Base-by-base conservation (phyloP, 2,888 invertebrate species). In the Drosophila emarginata region DNA sequence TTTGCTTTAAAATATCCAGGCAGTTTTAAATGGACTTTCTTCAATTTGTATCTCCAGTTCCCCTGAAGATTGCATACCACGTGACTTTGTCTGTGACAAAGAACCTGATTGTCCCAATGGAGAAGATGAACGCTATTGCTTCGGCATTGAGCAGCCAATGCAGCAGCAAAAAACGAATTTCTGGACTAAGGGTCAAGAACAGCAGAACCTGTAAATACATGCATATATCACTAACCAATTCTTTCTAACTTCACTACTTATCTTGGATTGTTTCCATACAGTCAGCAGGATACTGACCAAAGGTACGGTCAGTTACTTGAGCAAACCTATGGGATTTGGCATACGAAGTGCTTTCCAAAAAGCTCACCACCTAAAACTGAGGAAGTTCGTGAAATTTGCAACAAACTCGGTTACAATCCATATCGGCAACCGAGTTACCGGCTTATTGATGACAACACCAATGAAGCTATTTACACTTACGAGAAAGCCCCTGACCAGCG, bases 31-130 rank as follows among this genome's bases (percentile, higher is more conserved):
- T 32, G 1, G 2, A 14, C 2, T 50, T 5, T 9, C 4, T 2
- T 1, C 2, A 1, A 53, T 52, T 32, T 14, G 2, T 50, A 12
- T 0, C 2, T n/a, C 40, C 39, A 91, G 91, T 15, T 85, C 88
- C 9, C 79, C 92, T 21, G 91, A 93, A 6, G 92, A 93, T 60
- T 96, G 96, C 80, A 93, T 97, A 52, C 93, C 96, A 0, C 92
- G 92, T 23, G 96, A 96, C 75, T 94, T 95, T 91, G 94, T 96
- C 0, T 97, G 97, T 87, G 97, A 97, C 87, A 95, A 94, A n/a
- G 90, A 93, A 6, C 80, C 89, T 0, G 96, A 97, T 85, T 97
- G 97, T 89, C 94, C 94, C 0, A 92, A 94, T 66, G 95, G 94
- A 5, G 95, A 95, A 76, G 97, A 97, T 82, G 97, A 97, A 89